These are phyloP conservation scores for Enteromius thamalakanensis DNA, from an alignment of 2,797 vertebrate species.

Conservation along the genomic window DNA sequence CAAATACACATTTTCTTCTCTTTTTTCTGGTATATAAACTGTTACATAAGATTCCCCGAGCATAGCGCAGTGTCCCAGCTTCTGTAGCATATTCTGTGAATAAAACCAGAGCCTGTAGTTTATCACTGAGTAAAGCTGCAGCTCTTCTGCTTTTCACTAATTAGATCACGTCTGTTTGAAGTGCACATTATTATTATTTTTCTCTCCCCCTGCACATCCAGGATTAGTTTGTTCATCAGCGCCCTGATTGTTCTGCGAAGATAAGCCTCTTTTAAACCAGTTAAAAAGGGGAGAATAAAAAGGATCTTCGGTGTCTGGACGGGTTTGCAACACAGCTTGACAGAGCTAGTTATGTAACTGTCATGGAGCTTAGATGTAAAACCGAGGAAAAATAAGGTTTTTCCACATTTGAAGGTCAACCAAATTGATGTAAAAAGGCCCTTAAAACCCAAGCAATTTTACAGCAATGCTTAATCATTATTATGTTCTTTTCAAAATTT, in stretches of 20 bases:
- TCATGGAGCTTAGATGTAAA: constrained; percentile 3
- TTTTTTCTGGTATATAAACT: not conserved
- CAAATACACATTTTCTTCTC: not conserved
- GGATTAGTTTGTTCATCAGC: constrained; percentile 51
- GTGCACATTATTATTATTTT: constrained; percentile 56
- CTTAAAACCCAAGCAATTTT: not conserved
- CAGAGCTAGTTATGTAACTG: constrained; percentile 39
- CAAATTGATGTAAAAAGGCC: not conserved
- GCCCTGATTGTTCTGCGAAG: constrained; percentile 52
- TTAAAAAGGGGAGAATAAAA: constrained; percentile 18
- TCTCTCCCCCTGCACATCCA: constrained; percentile 31
- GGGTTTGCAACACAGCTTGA: constrained; percentile 60
- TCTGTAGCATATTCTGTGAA: not conserved
- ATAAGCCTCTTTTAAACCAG: constrained; percentile 53
- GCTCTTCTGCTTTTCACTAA: constrained; percentile 42
- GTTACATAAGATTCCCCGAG: not conserved
- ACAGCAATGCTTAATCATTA: not conserved
- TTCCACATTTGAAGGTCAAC: constrained; percentile 23
- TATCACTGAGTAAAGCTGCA: not conserved
- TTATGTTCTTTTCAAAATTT: not conserved
- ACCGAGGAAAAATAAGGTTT: constrained; percentile 63
- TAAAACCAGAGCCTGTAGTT: not conserved
- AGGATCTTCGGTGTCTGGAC: constrained; percentile 42
- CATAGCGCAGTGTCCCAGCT: not conserved
- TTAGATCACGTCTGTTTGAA: constrained; percentile 59